Conservation (phyloP, 2,113 vertebrate genomes). For the Potamarius usumacintae region DNA sequence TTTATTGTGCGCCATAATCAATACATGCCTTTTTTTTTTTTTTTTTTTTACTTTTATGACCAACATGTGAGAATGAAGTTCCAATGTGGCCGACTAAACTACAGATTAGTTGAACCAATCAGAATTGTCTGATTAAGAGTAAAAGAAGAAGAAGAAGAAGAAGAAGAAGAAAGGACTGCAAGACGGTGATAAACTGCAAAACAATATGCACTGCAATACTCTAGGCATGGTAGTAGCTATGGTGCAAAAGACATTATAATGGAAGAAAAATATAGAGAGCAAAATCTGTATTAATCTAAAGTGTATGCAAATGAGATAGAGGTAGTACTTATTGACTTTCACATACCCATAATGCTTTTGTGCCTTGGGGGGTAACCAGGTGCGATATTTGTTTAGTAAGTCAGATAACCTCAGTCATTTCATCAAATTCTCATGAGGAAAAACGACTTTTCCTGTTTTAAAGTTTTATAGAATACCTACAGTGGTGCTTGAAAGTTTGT, state of each 20-base stretch:
- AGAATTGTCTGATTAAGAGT: neutral
- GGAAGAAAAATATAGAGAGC: neutral
- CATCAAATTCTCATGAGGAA: no score
- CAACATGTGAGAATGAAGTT: neutral
- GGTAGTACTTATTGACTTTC: neutral
- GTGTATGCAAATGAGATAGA: neutral
- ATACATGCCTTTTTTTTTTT: neutral
- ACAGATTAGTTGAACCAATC: neutral
- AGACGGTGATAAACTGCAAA: neutral
- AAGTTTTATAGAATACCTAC: no score
- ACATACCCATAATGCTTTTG: no score
- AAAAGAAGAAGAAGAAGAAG: neutral
- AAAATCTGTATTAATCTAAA: neutral
- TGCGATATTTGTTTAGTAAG: no score
- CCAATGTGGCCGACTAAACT: neutral
- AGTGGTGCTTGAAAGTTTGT: no score
- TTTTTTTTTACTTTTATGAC: neutral
- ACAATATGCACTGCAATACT: neutral
- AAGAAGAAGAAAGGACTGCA: neutral
- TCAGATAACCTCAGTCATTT: no score
- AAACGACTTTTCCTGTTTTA: no score
- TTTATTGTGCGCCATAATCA: neutral
- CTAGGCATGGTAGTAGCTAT: neutral
- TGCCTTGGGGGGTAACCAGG: no score
- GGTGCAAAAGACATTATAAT: neutral